Evolutionary conservation across 2,113 vertebrate species (phyloP).

Genomic region (Gymnobelideus leadbeateri): DNA sequence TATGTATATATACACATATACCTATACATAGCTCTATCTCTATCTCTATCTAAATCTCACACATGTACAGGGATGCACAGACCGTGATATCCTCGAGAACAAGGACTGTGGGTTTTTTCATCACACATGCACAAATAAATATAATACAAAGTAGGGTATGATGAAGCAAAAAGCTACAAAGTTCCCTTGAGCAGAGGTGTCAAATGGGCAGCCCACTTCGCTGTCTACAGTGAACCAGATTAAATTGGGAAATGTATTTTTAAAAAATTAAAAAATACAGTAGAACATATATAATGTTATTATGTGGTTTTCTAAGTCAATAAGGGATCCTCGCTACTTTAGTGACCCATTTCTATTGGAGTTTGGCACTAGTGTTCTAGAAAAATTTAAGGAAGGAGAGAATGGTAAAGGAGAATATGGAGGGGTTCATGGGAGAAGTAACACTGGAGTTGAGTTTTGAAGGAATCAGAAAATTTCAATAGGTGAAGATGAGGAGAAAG

Average conservation of each 20-base stretch:
- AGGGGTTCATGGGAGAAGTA: background rate
- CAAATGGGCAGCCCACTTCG: background rate
- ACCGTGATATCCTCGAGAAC: background rate
- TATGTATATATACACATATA: background rate
- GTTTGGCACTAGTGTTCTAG: background rate
- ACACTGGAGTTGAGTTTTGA: background rate
- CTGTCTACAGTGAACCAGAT: background rate
- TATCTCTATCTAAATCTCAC: background rate
- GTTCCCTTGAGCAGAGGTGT: background rate
- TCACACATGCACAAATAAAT: too few species aligned
- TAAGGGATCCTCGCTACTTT: background rate
- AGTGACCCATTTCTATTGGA: background rate
- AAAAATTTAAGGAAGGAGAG: background rate
- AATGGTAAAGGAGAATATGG: background rate
- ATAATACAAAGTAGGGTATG: background rate
- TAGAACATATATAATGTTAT: background rate
- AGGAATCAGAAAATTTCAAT: background rate
- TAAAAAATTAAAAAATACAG: background rate
- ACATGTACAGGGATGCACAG: background rate
- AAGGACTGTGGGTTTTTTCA: background rate
- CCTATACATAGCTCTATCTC: background rate
- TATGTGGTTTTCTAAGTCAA: background rate
- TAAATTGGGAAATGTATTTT: background rate
- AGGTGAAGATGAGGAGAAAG: background rate
- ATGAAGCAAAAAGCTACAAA: background rate